Percentiles rank a stretch among this genome's conserved stretches.
These are phyloP conservation scores for Hexactinellida sp. DNA, from an alignment of 37 sponge, comb jelly and placozoan species.

Conservation along the genomic window DNA sequence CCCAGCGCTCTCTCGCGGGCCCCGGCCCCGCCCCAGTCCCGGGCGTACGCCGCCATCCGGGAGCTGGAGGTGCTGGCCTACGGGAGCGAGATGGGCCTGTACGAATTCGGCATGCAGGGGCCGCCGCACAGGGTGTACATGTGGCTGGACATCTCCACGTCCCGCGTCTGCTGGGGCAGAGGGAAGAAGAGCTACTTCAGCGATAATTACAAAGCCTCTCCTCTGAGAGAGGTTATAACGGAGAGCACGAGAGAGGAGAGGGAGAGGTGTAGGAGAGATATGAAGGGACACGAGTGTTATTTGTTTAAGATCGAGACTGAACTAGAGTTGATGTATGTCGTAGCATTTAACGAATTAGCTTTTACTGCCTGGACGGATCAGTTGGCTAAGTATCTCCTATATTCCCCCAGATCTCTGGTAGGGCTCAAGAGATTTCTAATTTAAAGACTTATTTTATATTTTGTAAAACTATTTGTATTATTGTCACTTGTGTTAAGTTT, in stretches of 20 bases:
- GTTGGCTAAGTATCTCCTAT: slow-evolving; percentile 5
- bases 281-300: neutral
- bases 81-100: neutral
- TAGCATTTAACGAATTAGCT: slow-evolving; percentile 3
- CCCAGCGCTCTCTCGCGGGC: neutral
- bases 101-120: slow-evolving; percentile 2
- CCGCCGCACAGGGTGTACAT: neutral
- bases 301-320: neutral
- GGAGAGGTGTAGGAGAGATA: neutral
- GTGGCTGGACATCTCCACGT: neutral
- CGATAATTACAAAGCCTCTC: neutral
- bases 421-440: neutral
- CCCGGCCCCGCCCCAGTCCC: neutral
- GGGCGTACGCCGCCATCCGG: neutral
- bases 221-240: neutral
- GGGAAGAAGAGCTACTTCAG: neutral
- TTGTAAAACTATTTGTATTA: neutral
- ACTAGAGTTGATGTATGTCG: neutral
- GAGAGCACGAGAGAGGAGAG: neutral
- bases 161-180: neutral
- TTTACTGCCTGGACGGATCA: neutral
- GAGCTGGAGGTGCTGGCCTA: neutral
- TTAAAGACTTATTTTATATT: neutral
- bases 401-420: neutral
- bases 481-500: no score